Base-by-base conservation (phyloP, 2,113 vertebrate genomes). In the Tragulus kanchil region DNA sequence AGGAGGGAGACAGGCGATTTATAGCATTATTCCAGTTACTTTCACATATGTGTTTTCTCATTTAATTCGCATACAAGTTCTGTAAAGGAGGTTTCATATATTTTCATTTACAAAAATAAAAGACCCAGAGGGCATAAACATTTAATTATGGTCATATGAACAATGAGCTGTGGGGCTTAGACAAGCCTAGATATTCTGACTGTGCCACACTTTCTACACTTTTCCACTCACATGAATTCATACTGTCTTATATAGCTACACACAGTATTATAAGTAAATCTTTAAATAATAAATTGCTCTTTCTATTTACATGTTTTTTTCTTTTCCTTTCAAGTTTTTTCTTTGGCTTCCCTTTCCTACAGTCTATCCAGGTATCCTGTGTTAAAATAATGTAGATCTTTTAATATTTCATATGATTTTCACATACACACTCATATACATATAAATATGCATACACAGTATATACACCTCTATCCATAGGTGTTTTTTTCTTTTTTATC, bases 91-190 rank as follows among this genome's bases (percentile, higher is more conserved):
- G 17, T 86, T 91, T 83, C 78, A 82, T 71, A 71, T 78, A 93
- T 62, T 54, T 69, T 5, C 42, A 91, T n/a, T 93, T 93, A 56
- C 79, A 93, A 96, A 78, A 93, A 92, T 7, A 62, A 62, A 14
- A 59, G 12, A 79, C 3, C 13, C 48, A 92, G 12, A 73, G 42
- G 95, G 7, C 26, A 86, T 54, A 45, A 77, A 17, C n/a, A 85
- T 92, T 89, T 93, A 62, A 81, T 84, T 92, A 71, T 56, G 42
- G 28, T 36, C 14, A 73, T 8, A 89, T 52, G 62, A 73, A 36
- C 45, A 71, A 90, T 5, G 3, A 90, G 26, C 25, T 54, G 19
- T 50, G 50, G 26, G 31, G 65, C 23, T 85, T 79, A 77, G 59
- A 69, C 3, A 5, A n/a, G 17, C 7, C 59, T 92, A 36, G 13